Percentiles rank a stretch among this genome's conserved stretches.
Conservation (phyloP, 2,888 invertebrate genomes). For the Euzetes globulus region DNA sequence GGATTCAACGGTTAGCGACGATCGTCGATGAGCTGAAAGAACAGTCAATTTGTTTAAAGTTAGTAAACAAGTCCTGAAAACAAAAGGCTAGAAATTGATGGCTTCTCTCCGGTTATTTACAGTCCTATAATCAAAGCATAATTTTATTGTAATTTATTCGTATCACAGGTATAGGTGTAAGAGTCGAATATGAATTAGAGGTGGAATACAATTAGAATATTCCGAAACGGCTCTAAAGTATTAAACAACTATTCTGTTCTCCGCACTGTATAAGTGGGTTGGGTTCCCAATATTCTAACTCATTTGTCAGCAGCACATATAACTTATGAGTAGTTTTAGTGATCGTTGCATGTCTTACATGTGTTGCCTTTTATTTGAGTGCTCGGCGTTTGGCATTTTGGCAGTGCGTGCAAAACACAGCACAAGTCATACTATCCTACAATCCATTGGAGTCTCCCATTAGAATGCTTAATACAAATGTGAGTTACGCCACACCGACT, state of each 20-base stretch:
- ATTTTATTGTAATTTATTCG: constrained; percentile 13
- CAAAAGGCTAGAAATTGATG: background rate
- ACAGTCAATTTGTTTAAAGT: background rate
- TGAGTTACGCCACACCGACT: constrained; percentile 17
- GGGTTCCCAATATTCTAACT: background rate
- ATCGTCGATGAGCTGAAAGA: background rate
- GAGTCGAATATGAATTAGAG: background rate
- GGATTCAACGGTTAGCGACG: background rate
- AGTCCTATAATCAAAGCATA: background rate
- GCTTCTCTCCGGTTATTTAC: background rate
- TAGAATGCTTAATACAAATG: constrained; percentile 11
- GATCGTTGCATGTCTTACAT: constrained; percentile 1
- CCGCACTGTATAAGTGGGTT: background rate
- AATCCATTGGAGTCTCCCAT: background rate
- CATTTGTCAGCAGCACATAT: constrained; percentile 24
- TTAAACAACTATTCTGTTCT: background rate
- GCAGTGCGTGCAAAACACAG: no score
- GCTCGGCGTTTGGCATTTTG: no score
- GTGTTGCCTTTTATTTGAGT: background rate
- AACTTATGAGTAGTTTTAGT: constrained; percentile 13
- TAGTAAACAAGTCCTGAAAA: background rate
- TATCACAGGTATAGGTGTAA: constrained; percentile 4
- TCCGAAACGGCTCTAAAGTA: background rate
- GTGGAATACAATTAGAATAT: constrained; percentile 18
- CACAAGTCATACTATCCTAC: background rate